Base-by-base conservation (phyloP, 2,888 invertebrate genomes). In the Drosophila diplacantha region DNA sequence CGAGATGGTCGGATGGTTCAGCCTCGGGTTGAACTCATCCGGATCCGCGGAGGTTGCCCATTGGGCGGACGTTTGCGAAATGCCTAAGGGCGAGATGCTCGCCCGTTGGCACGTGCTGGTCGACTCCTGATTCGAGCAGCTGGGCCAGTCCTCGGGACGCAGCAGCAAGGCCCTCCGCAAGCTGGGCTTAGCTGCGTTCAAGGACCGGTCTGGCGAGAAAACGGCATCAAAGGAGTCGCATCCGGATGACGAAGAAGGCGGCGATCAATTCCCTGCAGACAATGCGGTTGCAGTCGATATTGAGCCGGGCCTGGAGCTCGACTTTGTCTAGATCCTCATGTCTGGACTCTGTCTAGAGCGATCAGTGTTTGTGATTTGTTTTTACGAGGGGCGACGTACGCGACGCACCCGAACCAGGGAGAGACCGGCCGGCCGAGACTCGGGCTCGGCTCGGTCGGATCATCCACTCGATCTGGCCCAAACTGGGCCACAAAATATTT, bases 1-100 rank as follows among this genome's bases (percentile, higher is more conserved):
- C 85, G 97, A 98, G 88, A 96, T 97, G 95, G 95, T 98, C 75
- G 98, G 98, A 65, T 98, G 98, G 97, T 96, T 98, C 90, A 95
- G 96, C 66, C 89, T 98, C 60, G 98, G 98, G 7, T 91, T 95
- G 87, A 96, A 95, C 89, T 94, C 96, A 75, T 96, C 96, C 57
- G 96, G 97, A 22, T 93, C 96, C 54, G 97, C 97, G 86, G 96
- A 97, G 88, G 91, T 94, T 57, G 92, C 95, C 22, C 97, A 98
- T 88, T 98, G 97, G 97, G 93, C 93, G 87, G 97, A 97, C 84
- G 95, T 97, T 91, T 92, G 96, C 74, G 95, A 96, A 85, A 91
- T 93, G 63, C 92, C 93, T 31, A 94, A 94, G 74, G 95, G 96
- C 29, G 95, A 96, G 84, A 95, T 97, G 89, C 93, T 97, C 63